Percentiles rank a stretch among this genome's conserved stretches.
Conservation (phyloP, 2,797 vertebrate genomes). For the Myotis planiceps region DNA sequence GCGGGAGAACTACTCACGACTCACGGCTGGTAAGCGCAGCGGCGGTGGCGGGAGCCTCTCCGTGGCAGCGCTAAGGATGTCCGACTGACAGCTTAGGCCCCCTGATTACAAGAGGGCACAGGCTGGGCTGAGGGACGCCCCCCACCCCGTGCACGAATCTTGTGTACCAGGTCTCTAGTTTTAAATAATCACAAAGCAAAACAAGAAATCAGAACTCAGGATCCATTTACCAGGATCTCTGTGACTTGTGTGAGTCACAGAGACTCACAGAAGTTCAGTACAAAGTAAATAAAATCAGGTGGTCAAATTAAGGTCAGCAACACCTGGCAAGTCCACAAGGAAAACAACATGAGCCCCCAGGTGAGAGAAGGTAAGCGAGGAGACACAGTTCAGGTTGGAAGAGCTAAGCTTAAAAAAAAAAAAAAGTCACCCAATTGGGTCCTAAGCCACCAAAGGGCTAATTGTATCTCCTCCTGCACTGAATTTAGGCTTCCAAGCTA, state of each 20-base stretch:
- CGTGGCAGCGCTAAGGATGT: too few species aligned
- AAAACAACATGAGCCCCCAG: background rate
- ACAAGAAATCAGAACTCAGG: background rate
- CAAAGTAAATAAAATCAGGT: background rate
- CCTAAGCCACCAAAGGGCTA: background rate
- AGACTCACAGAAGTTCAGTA: background rate
- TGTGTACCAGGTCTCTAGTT: background rate
- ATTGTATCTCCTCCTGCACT: background rate
- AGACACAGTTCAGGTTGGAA: background rate
- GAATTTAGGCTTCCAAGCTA: too few species aligned
- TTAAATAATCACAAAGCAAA: background rate
- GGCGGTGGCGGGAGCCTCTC: too few species aligned
- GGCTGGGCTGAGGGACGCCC: too few species aligned
- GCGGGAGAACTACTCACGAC: too few species aligned
- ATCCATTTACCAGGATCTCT: background rate
- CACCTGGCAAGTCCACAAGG: background rate
- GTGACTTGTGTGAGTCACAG: background rate
- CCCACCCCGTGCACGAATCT: too few species aligned
- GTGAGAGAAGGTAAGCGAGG: background rate
- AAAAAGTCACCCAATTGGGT: background rate
- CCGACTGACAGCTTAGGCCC: too few species aligned
- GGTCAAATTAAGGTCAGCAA: background rate
- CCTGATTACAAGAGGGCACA: too few species aligned
- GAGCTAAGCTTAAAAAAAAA: background rate
- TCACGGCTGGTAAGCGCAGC: too few species aligned